Evolutionary conservation across 2,797 vertebrate genomes (phyloP), one percentile per base, ranked within the genome.

Genomic region (Gymnodraco acuticeps): DNA sequence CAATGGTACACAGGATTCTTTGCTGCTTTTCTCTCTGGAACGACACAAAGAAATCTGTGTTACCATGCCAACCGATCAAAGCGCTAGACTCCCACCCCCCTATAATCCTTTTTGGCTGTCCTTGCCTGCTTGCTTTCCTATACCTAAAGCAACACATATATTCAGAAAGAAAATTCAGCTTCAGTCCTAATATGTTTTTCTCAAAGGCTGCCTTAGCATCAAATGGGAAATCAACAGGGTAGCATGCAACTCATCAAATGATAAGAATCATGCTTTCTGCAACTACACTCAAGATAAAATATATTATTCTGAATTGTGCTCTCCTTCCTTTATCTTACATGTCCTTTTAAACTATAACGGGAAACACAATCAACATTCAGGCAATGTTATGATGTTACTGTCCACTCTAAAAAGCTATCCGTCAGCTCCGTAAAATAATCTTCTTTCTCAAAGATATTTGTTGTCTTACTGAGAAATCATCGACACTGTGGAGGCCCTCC

Each of bases 51-150:
- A 89, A 90, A 92, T 88, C 87, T 84, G 86, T 87, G 93, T 92
- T 93, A 85, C 93, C 86, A 93, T 94, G 92, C 88, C 91, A 91
- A 93, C 92, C 63, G 77, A 90, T 93, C 83, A 90, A 90, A 92
- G 87, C 83, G 12, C 74, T 66, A 72, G 50, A 73, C 72, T 64
- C 64, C 80, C 75, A 27, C 66, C 75, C 13, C 58, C 31, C 52
- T 10, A 50, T 75, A 85, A 86, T 85, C 80, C 83, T 77, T 71
- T 89, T 80, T 89, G 83, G 82, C 78, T 50, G 71, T 62, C 78
- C 64, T 82, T 81, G 60, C 31, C 59, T 16, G 41, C 54, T 50
- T 45, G 63, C 74, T 82, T 62, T 51, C 19, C 52, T 15, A 74
- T 72, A 82, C 62, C 55, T 62, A 75, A 78, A 81, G 73, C 64